Evolutionary conservation across 1,140 invertebrate species (phyloP).

Genomic region (Meteorus sp.): DNA sequence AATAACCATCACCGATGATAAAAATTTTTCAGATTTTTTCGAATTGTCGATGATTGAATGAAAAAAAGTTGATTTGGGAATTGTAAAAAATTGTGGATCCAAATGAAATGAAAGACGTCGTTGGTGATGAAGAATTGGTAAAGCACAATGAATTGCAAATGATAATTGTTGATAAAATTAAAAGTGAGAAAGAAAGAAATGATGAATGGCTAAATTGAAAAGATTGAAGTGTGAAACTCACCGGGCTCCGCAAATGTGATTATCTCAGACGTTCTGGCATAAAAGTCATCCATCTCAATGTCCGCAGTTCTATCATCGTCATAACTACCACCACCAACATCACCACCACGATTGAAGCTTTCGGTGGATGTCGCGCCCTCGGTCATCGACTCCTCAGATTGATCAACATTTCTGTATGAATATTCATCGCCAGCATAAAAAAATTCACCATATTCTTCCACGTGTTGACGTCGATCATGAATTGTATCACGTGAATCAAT

Average conservation of each 20-base stretch:
- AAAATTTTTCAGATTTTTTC: no score
- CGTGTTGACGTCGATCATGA: constrained; percentile 31
- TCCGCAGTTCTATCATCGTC: constrained; percentile 36
- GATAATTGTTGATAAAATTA: no score
- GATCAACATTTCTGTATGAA: constrained; percentile 48
- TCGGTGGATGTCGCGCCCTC: constrained; percentile 30
- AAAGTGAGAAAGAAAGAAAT: neutral
- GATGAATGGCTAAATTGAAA: neutral
- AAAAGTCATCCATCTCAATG: constrained; percentile 70
- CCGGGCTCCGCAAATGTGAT: constrained; percentile 81
- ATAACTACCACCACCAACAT: constrained; percentile 39
- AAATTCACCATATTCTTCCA: constrained; percentile 39
- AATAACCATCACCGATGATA: no score
- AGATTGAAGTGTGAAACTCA: constrained; percentile 50
- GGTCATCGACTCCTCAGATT: constrained; percentile 29
- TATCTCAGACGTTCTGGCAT: constrained; percentile 78
- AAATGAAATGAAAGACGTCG: no score
- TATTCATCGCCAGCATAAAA: constrained; percentile 47
- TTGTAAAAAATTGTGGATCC: no score
- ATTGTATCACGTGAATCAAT: constrained; percentile 21
- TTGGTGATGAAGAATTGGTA: no score
- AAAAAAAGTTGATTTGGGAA: no score
- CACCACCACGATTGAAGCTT: no score
- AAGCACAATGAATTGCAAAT: no score
- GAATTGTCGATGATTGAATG: no score